Conservation (phyloP, 2,113 vertebrate species). For the Nyctibius bracteatus region DNA sequence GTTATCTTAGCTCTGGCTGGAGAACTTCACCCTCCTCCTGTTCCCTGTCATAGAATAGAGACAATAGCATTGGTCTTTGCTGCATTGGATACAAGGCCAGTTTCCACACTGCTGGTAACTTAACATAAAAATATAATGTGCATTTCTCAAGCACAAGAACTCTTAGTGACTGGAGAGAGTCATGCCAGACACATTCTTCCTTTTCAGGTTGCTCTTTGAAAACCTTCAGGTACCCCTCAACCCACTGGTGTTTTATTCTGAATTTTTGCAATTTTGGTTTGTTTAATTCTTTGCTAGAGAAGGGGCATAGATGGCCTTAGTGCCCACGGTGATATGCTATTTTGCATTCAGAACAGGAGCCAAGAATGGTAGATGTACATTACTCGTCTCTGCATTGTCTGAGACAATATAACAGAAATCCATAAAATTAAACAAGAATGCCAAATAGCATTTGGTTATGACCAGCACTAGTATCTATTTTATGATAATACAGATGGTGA, state of each 20-base stretch:
- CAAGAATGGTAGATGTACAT: neutral
- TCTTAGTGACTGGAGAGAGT: neutral
- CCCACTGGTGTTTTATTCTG: neutral
- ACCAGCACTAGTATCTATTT: neutral
- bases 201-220: neutral
- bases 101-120: neutral
- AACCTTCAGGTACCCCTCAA: neutral
- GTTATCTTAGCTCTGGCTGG: neutral
- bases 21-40: neutral
- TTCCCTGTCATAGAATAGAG: neutral
- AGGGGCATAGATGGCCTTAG: neutral
- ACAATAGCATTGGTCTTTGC: neutral
- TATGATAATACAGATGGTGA: neutral
- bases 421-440: neutral
- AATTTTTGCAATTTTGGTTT: neutral
- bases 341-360: neutral
- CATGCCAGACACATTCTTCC: neutral
- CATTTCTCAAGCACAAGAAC: neutral
- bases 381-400: neutral
- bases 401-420: neutral
- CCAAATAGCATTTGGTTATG: neutral
- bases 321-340: neutral
- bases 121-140: rapidly evolving
- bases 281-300: neutral
- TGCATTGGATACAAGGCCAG: neutral